phyloP scores from a whole-genome alignment of 2,888 invertebrate genomes.

The Phrixothrix hirtus region DNA sequence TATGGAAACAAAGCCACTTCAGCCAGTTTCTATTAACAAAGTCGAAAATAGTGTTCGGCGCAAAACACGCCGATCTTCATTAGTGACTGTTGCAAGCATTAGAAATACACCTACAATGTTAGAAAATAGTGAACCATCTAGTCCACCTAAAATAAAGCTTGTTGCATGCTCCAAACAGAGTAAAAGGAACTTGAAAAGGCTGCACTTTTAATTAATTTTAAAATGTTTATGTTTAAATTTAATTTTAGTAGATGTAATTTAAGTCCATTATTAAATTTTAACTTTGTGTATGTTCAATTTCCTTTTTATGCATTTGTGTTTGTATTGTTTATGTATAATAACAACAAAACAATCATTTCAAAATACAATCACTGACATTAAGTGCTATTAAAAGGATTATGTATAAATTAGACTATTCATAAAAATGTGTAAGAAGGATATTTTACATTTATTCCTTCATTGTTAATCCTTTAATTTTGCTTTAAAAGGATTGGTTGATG shows the following conservation, averaged over 20 bases:
- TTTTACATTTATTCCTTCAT: background rate
- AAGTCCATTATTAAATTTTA: background rate
- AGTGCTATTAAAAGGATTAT: background rate
- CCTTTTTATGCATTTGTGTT: too few species aligned
- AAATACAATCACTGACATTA: background rate
- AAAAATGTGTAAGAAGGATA: background rate
- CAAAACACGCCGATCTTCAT: constrained; percentile 20
- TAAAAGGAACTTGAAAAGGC: constrained; percentile 48
- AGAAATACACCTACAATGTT: constrained; percentile 16
- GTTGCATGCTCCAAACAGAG: constrained; percentile 48
- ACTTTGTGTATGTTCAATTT: too few species aligned
- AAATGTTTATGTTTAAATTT: background rate
- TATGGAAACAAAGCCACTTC: constrained; percentile 4
- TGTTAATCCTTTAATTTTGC: background rate
- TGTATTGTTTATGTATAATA: too few species aligned
- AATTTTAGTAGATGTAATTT: background rate
- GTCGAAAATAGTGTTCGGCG: constrained; percentile 7
- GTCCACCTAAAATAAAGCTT: constrained; percentile 45
- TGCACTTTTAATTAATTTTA: constrained; percentile 28
- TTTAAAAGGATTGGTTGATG: too few species aligned
- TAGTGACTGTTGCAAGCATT: constrained; percentile 33
- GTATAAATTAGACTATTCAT: background rate
- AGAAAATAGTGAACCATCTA: constrained; percentile 41
- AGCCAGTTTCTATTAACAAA: constrained; percentile 5
- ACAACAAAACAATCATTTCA: too few species aligned